A percentile compares a stretch with the other conserved stretches of the same genome.
Evolutionary conservation across 1,140 invertebrate genomes (phyloP).

Genomic region (Microplitis mediator): DNA sequence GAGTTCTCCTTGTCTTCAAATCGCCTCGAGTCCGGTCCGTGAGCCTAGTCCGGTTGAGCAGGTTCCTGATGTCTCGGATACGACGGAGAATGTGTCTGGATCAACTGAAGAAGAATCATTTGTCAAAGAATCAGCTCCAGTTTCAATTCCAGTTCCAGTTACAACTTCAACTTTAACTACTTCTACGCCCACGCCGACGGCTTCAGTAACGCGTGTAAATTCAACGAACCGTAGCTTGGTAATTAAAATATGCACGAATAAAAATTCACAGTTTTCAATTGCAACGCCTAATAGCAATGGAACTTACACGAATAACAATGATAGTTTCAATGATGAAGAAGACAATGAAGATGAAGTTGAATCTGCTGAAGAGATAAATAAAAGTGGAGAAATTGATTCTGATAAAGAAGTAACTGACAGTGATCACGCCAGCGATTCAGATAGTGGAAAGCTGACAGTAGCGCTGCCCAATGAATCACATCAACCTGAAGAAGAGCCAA

Average conservation of each 20-base stretch:
- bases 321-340: constrained; percentile 14
- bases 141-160: constrained; percentile 6
- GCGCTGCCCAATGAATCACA: neutral
- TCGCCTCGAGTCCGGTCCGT: neutral
- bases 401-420: constrained; percentile 7
- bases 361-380: constrained; percentile 16
- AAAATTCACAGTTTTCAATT: constrained; percentile 55
- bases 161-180: no score
- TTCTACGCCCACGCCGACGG: no score
- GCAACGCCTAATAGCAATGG: constrained; percentile 35
- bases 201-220: constrained; percentile 43
- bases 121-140: constrained; percentile 38
- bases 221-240: constrained; percentile 54
- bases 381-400: constrained; percentile 4
- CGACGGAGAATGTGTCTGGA: neutral
- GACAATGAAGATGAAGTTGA: constrained; percentile 1
- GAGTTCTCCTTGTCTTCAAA: neutral
- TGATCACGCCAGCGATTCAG: constrained; percentile 9
- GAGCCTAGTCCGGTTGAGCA: neutral
- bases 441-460: neutral
- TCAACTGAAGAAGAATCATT: neutral
- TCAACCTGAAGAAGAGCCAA: constrained; percentile 23
- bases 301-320: constrained; percentile 31
- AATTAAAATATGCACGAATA: constrained; percentile 59
- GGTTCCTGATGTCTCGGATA: no score